Evolutionary conservation across 2,797 vertebrate species (phyloP).

Genomic region (Peromyscus aztecus): DNA sequence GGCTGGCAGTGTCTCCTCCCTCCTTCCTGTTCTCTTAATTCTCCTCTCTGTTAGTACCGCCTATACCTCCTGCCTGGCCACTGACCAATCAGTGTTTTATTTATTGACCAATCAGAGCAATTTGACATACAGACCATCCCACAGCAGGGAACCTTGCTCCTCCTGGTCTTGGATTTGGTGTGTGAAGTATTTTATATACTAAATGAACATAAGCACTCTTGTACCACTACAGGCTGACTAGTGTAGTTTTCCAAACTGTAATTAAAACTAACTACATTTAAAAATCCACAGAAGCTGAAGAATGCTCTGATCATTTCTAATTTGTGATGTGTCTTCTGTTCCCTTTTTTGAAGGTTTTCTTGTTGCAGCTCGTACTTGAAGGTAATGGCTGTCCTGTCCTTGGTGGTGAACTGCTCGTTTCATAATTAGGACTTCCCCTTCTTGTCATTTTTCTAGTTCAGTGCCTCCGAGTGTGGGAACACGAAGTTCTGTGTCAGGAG

Average conservation of each 20-base stretch:
- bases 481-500: constrained; percentile 92
- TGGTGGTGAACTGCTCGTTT: constrained; percentile 62
- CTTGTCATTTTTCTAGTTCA: constrained; percentile 89
- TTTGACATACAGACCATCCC: too few species aligned
- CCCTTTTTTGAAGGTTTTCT: constrained; percentile 7
- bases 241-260: constrained; percentile 55
- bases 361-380: not conserved
- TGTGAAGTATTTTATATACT: constrained; percentile 25
- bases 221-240: constrained; percentile 28
- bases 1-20: too few species aligned
- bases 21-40: too few species aligned
- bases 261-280: constrained; percentile 72
- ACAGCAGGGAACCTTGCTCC: not conserved
- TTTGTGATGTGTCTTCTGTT: constrained; percentile 1
- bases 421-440: constrained; percentile 40
- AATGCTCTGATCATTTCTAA: constrained; percentile 35
- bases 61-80: too few species aligned
- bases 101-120: too few species aligned
- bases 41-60: too few species aligned
- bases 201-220: constrained; percentile 28
- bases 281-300: constrained; percentile 61
- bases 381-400: not conserved
- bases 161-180: not conserved
- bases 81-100: too few species aligned
- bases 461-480: constrained; percentile 89